A percentile compares a stretch with the other conserved stretches of the same genome.
phyloP scores from a whole-genome alignment of 2,888 invertebrate species.

The Plagodis pulveraria region DNA sequence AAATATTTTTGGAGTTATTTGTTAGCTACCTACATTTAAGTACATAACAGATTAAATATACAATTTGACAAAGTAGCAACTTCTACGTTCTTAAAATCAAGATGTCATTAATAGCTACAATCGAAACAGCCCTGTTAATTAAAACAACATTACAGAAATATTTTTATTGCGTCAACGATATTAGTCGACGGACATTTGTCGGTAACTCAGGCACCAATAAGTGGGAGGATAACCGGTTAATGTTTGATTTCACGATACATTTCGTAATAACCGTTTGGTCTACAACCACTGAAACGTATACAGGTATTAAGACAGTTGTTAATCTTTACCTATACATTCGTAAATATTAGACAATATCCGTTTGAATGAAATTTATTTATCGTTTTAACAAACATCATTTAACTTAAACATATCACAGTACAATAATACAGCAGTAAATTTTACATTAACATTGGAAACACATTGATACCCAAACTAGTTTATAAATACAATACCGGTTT shows the following conservation, averaged over 20 bases:
- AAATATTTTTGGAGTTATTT: no score
- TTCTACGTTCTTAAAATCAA: slow-evolving; percentile 1
- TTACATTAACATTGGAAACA: no score
- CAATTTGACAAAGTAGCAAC: not conserved
- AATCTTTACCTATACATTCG: not conserved
- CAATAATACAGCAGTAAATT: no score
- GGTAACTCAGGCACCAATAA: slow-evolving; percentile 12
- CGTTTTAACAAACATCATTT: no score
- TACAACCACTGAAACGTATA: slow-evolving; percentile 34
- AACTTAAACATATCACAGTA: no score
- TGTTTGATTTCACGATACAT: slow-evolving; percentile 66
- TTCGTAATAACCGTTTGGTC: slow-evolving; percentile 58
- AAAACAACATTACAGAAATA: slow-evolving; percentile 37
- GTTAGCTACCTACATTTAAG: no score
- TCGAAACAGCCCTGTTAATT: slow-evolving; percentile 19
- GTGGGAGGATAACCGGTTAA: slow-evolving; percentile 37
- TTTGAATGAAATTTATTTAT: no score
- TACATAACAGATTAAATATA: not conserved
- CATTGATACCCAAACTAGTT: no score
- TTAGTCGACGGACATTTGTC: slow-evolving; percentile 14
- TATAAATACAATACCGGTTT: no score
- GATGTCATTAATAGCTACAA: slow-evolving; percentile 5
- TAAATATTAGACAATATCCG: no score
- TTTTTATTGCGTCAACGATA: slow-evolving; percentile 36
- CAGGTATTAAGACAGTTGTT: slow-evolving; percentile 4